Conservation (phyloP, 2,888 invertebrate genomes). For the Drosophila quinaria region DNA sequence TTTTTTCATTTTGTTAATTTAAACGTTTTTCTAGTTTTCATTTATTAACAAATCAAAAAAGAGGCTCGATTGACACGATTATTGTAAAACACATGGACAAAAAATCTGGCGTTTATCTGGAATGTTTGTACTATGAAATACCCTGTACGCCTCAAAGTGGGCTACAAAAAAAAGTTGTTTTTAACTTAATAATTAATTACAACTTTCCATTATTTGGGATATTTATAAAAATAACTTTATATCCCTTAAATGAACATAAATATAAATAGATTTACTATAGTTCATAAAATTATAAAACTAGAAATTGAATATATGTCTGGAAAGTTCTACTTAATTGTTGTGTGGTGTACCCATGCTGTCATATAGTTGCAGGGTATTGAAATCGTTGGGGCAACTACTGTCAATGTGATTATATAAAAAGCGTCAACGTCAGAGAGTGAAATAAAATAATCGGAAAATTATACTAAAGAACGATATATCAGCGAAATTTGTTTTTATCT, state of each 20-base stretch:
- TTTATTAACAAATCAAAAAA: slow-evolving; percentile 36
- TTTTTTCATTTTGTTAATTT: slow-evolving; percentile 28
- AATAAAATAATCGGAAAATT: slow-evolving; percentile 49
- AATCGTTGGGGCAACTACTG: slow-evolving; percentile 24
- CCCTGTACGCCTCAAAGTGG: slow-evolving; percentile 32
- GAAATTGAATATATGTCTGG: background rate
- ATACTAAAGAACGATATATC: slow-evolving; percentile 70
- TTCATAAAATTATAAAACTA: too few relatives aligned
- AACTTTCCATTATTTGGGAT: too few relatives aligned
- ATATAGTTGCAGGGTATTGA: slow-evolving; percentile 6
- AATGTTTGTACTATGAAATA: slow-evolving; percentile 15
- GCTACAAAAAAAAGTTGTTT: background rate
- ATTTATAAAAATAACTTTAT: too few relatives aligned
- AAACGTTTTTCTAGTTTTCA: slow-evolving; percentile 32
- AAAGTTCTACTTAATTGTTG: background rate
- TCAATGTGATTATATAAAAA: slow-evolving; percentile 42
- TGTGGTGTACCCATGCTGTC: background rate
- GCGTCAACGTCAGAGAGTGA: slow-evolving; percentile 15
- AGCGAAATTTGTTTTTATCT: slow-evolving; percentile 72
- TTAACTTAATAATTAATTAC: too few relatives aligned
- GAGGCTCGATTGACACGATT: slow-evolving; percentile 34
- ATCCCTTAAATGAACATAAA: too few relatives aligned
- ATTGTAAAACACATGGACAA: slow-evolving; percentile 13
- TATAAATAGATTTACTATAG: too few relatives aligned
- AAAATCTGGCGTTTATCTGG: background rate